Conservation (phyloP, 2,797 vertebrate genomes). For the Sarcophilus harrisii region DNA sequence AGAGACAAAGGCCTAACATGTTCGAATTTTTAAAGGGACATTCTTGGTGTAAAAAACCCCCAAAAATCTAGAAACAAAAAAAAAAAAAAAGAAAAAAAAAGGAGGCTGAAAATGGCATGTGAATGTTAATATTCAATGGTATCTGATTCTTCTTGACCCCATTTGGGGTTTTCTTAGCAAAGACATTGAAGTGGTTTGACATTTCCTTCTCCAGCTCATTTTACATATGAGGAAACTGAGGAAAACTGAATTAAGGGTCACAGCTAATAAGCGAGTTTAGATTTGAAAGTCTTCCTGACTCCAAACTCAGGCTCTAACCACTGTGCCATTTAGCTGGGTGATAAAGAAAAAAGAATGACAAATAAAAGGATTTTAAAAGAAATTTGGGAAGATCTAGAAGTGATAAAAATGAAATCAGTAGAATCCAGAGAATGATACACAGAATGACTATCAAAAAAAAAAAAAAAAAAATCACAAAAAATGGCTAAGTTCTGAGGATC, state of each 20-base stretch:
- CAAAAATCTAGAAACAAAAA: neutral
- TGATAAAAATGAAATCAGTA: neutral
- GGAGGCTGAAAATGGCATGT: neutral
- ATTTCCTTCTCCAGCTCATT: neutral
- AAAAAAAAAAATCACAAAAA: neutral
- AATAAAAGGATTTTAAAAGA: neutral
- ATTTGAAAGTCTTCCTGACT: neutral
- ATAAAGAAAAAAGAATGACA: neutral
- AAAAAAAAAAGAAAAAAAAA: neutral
- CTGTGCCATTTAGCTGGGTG: neutral
- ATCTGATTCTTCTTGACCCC: neutral
- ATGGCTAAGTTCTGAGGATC: neutral
- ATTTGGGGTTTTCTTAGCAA: neutral
- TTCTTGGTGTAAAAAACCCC: neutral
- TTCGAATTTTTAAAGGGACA: neutral
- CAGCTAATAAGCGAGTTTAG: neutral
- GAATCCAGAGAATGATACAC: neutral
- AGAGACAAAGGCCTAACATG: neutral
- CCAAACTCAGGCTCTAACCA: neutral
- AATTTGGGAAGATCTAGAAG: neutral
- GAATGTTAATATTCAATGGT: neutral
- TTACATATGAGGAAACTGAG: neutral
- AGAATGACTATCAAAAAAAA: neutral
- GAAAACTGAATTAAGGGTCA: neutral
- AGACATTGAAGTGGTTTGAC: neutral